Evolutionary conservation across 2,888 invertebrate genomes (phyloP).

Genomic region (Pinctada fucata): DNA sequence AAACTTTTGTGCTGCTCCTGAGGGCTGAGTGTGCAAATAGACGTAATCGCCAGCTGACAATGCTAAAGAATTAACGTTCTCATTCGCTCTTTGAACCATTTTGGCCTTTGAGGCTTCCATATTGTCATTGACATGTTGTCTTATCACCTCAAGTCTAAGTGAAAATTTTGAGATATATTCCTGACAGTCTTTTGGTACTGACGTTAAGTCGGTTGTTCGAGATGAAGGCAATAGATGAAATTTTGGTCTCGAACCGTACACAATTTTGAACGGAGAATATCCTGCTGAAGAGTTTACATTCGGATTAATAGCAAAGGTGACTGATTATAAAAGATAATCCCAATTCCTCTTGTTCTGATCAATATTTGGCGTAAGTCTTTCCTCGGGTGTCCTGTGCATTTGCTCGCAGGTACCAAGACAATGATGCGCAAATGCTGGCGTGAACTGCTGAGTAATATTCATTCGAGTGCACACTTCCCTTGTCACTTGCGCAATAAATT

Average conservation of each 20-base stretch:
- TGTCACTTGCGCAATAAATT: slow-evolving; percentile 40
- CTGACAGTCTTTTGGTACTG: slow-evolving; percentile 15
- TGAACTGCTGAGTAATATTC: slow-evolving; percentile 32
- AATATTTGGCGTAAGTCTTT: slow-evolving; percentile 39
- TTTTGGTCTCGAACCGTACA: slow-evolving; percentile 36
- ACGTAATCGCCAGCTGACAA: slow-evolving; percentile 30
- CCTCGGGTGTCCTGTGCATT: slow-evolving; percentile 33
- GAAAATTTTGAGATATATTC: slow-evolving; percentile 9
- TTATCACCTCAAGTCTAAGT: slow-evolving; percentile 9
- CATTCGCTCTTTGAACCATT: slow-evolving; percentile 28
- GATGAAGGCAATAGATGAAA: slow-evolving; percentile 30
- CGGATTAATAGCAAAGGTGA: slow-evolving; percentile 41
- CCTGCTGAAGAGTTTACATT: slow-evolving; percentile 31
- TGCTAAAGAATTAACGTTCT: neutral
- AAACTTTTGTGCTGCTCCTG: slow-evolving; percentile 27
- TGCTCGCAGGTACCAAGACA: slow-evolving; percentile 23
- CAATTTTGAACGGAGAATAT: slow-evolving; percentile 42
- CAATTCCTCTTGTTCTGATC: slow-evolving; percentile 31
- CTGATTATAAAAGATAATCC: slow-evolving; percentile 24
- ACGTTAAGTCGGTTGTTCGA: neutral
- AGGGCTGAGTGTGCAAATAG: slow-evolving; percentile 16
- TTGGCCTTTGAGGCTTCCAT: neutral
- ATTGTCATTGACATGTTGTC: slow-evolving; percentile 10
- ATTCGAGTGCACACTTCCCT: slow-evolving; percentile 39
- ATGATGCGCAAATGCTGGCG: slow-evolving; percentile 23